Evolutionary conservation across 1,140 invertebrate species (phyloP).

Genomic region (Leucophenga varia): DNA sequence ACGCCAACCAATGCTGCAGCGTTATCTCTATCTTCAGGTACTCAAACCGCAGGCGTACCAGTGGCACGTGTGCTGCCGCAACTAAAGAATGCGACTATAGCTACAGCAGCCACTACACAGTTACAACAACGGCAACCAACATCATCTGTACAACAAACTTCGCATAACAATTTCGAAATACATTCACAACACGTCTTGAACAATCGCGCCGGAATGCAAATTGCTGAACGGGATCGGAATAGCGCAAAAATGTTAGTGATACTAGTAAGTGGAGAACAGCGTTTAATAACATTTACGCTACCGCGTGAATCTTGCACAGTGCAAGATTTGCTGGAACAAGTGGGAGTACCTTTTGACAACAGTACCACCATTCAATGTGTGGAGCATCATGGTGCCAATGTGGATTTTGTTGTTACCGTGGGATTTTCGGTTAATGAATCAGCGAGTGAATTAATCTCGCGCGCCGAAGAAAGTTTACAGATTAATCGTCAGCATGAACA

Average conservation of each 20-base stretch:
- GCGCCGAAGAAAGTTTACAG: constrained; percentile 51
- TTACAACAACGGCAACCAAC: constrained; percentile 13
- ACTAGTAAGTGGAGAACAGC: constrained; percentile 70
- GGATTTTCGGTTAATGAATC: constrained; percentile 57
- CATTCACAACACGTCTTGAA: constrained; percentile 51
- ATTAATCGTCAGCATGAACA: constrained; percentile 43
- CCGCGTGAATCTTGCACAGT: constrained; percentile 77
- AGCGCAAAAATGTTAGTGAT: constrained; percentile 75
- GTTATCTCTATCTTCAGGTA: not conserved
- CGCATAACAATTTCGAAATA: constrained; percentile 52
- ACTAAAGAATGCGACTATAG: constrained; percentile 13
- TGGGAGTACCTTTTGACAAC: constrained; percentile 63
- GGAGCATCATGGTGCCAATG: constrained; percentile 67
- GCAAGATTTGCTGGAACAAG: constrained; percentile 76
- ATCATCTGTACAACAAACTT: constrained; percentile 45
- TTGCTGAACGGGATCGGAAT: constrained; percentile 58
- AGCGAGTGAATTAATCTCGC: constrained; percentile 46
- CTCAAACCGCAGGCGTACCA: constrained; percentile 1
- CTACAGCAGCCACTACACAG: constrained; percentile 5
- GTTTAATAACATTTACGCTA: constrained; percentile 75
- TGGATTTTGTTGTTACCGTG: constrained; percentile 75
- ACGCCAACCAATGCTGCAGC: not conserved
- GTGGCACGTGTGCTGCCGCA: constrained; percentile 17
- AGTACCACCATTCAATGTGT: constrained; percentile 70
- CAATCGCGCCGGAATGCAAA: constrained; percentile 38